Evolutionary conservation across 2,888 invertebrate species (phyloP), one percentile per base, ranked within the genome.

Genomic region (Drosophila vallismaia): DNA sequence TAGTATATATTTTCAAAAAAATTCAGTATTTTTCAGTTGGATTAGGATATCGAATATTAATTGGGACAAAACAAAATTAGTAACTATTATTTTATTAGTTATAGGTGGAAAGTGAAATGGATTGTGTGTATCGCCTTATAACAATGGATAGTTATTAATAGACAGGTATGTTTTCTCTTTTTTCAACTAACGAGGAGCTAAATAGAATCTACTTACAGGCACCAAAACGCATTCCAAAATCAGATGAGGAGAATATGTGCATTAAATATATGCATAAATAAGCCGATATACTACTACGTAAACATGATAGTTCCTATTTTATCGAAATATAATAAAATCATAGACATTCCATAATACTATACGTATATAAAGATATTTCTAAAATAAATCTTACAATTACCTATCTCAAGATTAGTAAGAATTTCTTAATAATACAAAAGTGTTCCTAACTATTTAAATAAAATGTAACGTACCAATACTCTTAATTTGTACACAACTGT

Each of bases 221-320:
- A 31, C 12, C 45, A 10, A 45, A 52, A 29, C 26, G 33, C n/a
- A 40, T 40, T 26, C 5, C 14, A 38, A 10, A 28, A 45, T 29
- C n/a, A 33, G 31, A 48, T 26, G 8, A 28, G 31, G 26, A 57
- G 19, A 24, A 60, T 29, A 38, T 36, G 42, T 46, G 56, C 48
- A 51, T 28, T 29, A 40, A 48, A 56, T 67, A 46, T 49, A 78
- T 62, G 71, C 62, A 57, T 63, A 71, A 53, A 74, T 70, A 76
- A 54, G 60, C 46, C 54, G 62, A 77, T 59, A 76, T 64, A 74
- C 63, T 60, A 84, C 76, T 76, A 77, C 67, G 76, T 76, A 81
- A 85, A 85, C 76, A 76, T 75, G 76, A 88, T 79, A 87, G 88
- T 88, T 88, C 87, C 88, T 89, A 87, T 85, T 89, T 87, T 87